Evolutionary conservation across 2,113 vertebrate genomes (phyloP).

Genomic region (Platysteira castanea): DNA sequence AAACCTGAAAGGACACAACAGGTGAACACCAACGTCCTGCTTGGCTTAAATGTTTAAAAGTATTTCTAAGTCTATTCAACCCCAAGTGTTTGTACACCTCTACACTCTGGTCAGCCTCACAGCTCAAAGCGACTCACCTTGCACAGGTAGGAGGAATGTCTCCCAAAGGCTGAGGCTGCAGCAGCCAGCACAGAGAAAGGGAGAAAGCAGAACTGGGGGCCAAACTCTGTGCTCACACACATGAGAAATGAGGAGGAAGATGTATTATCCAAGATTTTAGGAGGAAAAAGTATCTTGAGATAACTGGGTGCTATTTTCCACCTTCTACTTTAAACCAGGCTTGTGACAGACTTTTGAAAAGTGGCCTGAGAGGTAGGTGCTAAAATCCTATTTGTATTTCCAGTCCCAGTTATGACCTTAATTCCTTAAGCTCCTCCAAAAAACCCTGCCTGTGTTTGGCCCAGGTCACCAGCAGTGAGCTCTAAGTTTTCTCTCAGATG

Average conservation of each 20-base stretch:
- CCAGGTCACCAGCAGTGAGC: not conserved
- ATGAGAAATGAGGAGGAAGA: not conserved
- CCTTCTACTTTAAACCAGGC: not conserved
- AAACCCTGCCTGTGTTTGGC: not conserved
- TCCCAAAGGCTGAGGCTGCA: not conserved
- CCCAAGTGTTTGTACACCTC: not conserved
- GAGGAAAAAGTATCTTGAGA: not conserved
- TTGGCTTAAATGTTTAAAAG: not conserved
- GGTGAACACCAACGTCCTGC: not conserved
- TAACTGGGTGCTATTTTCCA: not conserved
- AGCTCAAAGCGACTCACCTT: not conserved
- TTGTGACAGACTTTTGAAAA: not conserved
- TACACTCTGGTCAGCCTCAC: fast-evolving
- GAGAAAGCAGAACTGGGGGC: not conserved
- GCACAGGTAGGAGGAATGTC: not conserved
- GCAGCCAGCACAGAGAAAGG: not conserved
- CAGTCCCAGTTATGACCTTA: not conserved
- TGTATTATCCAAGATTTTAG: fast-evolving
- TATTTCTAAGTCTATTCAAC: not conserved
- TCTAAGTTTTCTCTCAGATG: not conserved
- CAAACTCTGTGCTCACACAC: not conserved
- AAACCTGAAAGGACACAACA: conserved; percentile 75
- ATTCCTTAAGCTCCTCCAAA: conserved; percentile 35
- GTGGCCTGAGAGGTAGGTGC: not conserved
- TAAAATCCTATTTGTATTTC: not conserved